Base-by-base conservation (phyloP, 92 coral and sea anemone species). In the Bergia puertoricense region DNA sequence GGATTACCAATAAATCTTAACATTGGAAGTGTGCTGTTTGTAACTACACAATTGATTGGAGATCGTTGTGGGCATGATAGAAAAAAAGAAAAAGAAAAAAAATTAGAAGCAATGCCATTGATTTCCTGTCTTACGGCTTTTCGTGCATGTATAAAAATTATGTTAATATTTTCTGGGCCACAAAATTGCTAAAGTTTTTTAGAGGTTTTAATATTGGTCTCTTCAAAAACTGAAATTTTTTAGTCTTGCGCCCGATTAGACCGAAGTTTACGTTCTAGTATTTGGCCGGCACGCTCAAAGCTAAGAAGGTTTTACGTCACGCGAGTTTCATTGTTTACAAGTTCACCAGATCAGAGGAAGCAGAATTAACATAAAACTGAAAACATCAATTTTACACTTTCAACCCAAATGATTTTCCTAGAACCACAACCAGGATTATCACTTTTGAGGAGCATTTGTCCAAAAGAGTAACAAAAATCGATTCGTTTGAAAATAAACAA, bases 251-350 rank as follows among this genome's bases (percentile, higher is more conserved):
- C 56, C 56, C 56, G 56, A 50, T 50, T 4, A 50, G 56, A 50
- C 13, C 56, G 56, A 50, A 50, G 56, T 50, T 50, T 67, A 67
- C 73, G 73, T 67, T 67, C 73, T 67, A 67, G 73, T 67, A 67
- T 67, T 67, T 23, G 73, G 73, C 37, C 73, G 73, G 73, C 73
- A 67, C 73, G 73, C 73, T 67, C 56, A 50, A 50, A 50, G 56
- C 56, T 50, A 50, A 50, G 56, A 50, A 50, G 56, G 56, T 50
- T 50, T 50, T 50, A 50, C 56, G 56, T 50, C 56, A 4, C 56
- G 56, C 56, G 56, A 50, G 56, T 50, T 50, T 50, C 56, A 50
- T 50, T 50, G 56, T 50, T 50, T 50, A 50, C 56, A 50, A 50
- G 56, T 50, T 50, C 56, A 50, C 56, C 56, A 50, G 56, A 50